A percentile compares a stretch with the other conserved stretches of the same genome.
Evolutionary conservation across 2,888 invertebrate species (phyloP).

Genomic region (Coleophora deauratella): DNA sequence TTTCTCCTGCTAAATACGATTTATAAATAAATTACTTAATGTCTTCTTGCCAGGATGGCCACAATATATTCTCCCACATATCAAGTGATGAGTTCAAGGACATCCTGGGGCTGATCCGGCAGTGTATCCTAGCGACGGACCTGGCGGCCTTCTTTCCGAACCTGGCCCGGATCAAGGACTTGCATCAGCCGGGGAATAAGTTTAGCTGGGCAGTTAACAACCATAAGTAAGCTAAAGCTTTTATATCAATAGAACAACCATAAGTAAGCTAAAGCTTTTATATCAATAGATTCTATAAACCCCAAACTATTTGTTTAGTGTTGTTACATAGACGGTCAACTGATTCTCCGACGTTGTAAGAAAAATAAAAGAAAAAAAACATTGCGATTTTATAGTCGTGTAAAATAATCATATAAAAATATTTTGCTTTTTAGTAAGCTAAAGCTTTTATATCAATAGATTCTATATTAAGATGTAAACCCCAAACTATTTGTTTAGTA

Average conservation of each 20-base stretch:
- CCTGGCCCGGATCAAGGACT: constrained; percentile 69
- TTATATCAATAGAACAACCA: background rate
- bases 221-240: constrained; percentile 61
- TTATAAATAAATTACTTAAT: too few relatives aligned
- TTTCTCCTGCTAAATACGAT: too few relatives aligned
- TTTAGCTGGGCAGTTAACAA: constrained; percentile 79
- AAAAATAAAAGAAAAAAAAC: too few relatives aligned
- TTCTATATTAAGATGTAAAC: background rate
- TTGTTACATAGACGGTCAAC: background rate
- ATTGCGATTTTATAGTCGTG: too few relatives aligned
- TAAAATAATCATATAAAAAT: too few relatives aligned
- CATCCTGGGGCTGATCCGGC: constrained; percentile 82
- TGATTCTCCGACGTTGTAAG: too few relatives aligned
- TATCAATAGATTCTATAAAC: background rate
- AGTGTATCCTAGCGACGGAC: constrained; percentile 90
- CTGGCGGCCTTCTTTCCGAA: constrained; percentile 87
- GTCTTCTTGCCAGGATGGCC: constrained; percentile 80
- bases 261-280: constrained; percentile 29
- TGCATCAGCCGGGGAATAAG: constrained; percentile 38
- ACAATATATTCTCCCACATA: constrained; percentile 86
- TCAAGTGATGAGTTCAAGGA: constrained; percentile 83
- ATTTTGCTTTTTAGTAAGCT: too few relatives aligned
- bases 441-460: background rate
- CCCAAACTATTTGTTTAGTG: background rate
- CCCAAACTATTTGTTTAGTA: background rate